Evolutionary conservation across 2,888 invertebrate genomes (phyloP).

Genomic region (Noctua janthina): DNA sequence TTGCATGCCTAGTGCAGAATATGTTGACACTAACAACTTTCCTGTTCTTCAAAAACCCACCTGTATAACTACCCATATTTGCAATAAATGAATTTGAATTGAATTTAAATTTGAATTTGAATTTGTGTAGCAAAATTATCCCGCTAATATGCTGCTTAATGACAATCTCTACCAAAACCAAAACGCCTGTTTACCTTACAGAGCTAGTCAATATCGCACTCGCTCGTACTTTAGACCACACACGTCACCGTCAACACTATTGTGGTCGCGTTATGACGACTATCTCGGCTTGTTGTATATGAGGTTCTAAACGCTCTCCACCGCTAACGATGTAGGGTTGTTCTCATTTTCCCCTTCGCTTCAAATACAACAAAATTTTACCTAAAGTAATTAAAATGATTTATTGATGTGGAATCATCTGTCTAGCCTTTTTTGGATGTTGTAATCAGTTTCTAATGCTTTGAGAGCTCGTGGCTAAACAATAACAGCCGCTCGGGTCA

Average conservation of each 20-base stretch:
- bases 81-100: no score
- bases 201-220: not conserved
- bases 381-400: slow-evolving; percentile 13
- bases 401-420: not conserved
- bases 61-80: no score
- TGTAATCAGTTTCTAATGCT: not conserved
- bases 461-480: not conserved
- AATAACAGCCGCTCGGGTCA: no score
- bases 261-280: slow-evolving; percentile 60
- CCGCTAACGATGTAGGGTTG: slow-evolving; percentile 48
- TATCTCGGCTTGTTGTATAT: slow-evolving; percentile 61
- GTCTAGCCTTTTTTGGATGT: not conserved
- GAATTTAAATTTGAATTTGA: no score
- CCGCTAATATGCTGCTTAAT: no score
- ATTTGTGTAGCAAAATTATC: no score
- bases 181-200: no score
- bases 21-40: no score
- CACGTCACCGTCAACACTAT: slow-evolving; percentile 60
- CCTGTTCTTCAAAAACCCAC: no score
- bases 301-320: slow-evolving; percentile 54
- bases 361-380: slow-evolving; percentile 2
- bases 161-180: no score
- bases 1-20: no score
- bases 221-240: slow-evolving; percentile 35
- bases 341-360: slow-evolving; percentile 22